A percentile compares a stretch with the other conserved stretches of the same genome.
These are phyloP conservation scores for Sweltsa coloradensis DNA, from an alignment of 1,140 invertebrate genomes.

Conservation along the genomic window DNA sequence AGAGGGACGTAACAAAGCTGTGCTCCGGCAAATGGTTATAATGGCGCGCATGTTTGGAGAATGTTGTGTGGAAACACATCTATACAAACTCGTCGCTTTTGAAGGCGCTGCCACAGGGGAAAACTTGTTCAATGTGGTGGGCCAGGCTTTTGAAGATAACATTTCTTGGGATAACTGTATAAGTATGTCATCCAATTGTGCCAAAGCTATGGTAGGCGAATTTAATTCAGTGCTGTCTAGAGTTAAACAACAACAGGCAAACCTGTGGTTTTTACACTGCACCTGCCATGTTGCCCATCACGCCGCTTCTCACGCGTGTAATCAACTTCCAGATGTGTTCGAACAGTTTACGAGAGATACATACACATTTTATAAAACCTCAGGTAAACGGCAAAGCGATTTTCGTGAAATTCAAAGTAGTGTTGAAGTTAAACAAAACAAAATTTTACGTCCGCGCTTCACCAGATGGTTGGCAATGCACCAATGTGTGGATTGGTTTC, in stretches of 20 bases:
- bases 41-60: neutral
- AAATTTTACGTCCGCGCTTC: neutral
- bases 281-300: conserved; percentile 1
- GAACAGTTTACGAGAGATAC: conserved; percentile 1
- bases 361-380: neutral
- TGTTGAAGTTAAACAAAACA: too few species aligned
- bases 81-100: neutral
- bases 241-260: conserved; percentile 1
- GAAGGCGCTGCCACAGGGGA: neutral
- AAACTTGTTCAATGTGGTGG: neutral
- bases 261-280: neutral
- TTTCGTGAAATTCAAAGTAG: too few species aligned
- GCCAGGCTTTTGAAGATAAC: neutral
- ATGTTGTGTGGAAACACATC: neutral
- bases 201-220: too few species aligned
- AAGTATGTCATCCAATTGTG: neutral
- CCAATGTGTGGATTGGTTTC: neutral
- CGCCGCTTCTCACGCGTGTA: neutral
- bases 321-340: neutral
- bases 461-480: neutral
- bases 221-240: neutral
- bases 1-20: too few species aligned
- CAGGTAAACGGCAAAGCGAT: neutral
- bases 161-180: neutral
- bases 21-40: neutral